Percentiles rank a stretch among this genome's conserved stretches.
Conservation (phyloP, 2,113 vertebrate species). For the Clarias gariepinus region DNA sequence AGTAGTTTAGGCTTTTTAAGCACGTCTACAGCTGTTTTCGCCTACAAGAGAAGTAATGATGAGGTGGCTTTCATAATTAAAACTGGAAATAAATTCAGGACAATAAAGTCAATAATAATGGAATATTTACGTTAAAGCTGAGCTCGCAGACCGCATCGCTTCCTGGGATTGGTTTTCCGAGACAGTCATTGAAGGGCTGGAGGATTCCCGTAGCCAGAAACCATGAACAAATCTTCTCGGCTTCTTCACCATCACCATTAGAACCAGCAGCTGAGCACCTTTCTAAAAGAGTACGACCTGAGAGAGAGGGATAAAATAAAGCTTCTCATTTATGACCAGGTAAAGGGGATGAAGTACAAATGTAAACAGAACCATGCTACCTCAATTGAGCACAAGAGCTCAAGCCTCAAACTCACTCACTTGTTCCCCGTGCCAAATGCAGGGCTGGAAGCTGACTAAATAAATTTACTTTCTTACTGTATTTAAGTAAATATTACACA, state of each 20-base stretch:
- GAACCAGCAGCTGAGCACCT: conserved; percentile 75
- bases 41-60: background rate
- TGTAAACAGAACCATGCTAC: background rate
- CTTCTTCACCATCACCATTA: conserved; percentile 58
- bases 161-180: conserved; percentile 74
- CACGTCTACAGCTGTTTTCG: background rate
- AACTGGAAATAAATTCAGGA: background rate
- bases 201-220: conserved; percentile 83
- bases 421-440: background rate
- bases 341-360: background rate
- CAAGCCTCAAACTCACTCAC: background rate
- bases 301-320: conserved; percentile 3
- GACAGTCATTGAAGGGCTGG: conserved; percentile 80
- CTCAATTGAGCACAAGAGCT: too few relatives aligned
- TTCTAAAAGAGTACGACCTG: conserved; percentile 80
- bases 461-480: too few relatives aligned
- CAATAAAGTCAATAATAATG: background rate
- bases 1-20: background rate
- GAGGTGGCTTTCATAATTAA: background rate
- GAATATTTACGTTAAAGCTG: conserved; percentile 74
- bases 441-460: too few relatives aligned
- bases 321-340: background rate
- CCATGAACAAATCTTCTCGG: conserved; percentile 81
- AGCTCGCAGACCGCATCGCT: conserved; percentile 65
- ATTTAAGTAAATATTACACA: too few relatives aligned